Base-by-base conservation (phyloP, 2,888 invertebrate species). In the Epicampocera succincta region DNA sequence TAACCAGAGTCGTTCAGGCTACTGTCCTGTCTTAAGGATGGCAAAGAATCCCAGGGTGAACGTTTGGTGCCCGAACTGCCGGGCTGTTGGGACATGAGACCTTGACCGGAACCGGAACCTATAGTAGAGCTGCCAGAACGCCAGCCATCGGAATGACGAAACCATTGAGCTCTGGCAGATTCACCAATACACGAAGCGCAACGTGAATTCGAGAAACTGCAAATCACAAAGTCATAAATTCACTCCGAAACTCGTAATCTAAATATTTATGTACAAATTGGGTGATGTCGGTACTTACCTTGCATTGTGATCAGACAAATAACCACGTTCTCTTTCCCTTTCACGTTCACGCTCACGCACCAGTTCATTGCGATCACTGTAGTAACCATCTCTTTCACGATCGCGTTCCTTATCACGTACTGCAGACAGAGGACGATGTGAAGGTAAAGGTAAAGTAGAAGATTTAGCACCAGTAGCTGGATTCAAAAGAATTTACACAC, bases 111-210 rank as follows among this genome's bases (percentile, higher is more conserved):
- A 71, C 92, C 93, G 38, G 94, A 94, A 84, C 94, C 94, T 85
- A 94, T 92, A 56, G 94, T 94, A 58, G 94, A 94, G 84, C 94
- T 94, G 80, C 94, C 95, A 48, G 95, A 94, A 84, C 95, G 94
- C 96, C 96, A 96, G 58, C 96, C 96, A 88, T 96, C 96, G 48
- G 96, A 96, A 91, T 96, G 96, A 15, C 96, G 94, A 92, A 96
- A 97, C 96, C 96, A 96, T 87, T 96, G 96, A 82, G 96, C 95
- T 33, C 96, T 93, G 81, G 96, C 96, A 25, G 96, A 96, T 91
- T 96, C 96, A n/a, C 96, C 96, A 91, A 96, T 95, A 91, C 96
- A 96, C 60, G 96, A 96, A 81, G 96, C 95, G 89, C 96, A 97
- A 85, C 96, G 93, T 44, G 94, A 94, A 80, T 93, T 92, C 76